phyloP scores from a whole-genome alignment of 2,113 vertebrate genomes.

The Progne subis region DNA sequence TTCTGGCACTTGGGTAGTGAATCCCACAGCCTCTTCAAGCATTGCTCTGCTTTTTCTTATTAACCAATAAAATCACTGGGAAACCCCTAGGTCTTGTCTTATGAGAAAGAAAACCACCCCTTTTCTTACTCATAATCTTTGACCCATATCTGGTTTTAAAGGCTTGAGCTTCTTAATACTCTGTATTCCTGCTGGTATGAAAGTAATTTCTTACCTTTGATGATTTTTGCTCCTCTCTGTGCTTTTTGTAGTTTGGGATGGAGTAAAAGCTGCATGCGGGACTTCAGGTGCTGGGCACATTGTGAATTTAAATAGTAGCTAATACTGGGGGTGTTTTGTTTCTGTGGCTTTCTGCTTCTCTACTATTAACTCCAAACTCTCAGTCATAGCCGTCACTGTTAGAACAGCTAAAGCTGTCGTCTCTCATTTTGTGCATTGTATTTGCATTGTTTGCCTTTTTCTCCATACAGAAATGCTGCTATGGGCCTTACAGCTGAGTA shows the following conservation, averaged over 20 bases:
- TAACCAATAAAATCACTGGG: not conserved
- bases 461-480: not conserved
- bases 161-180: not conserved
- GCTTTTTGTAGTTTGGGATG: not conserved
- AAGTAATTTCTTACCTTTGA: not conserved
- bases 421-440: not conserved
- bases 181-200: not conserved
- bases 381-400: not conserved
- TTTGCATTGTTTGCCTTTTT: not conserved
- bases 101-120: not conserved
- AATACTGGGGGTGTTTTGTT: not conserved
- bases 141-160: not conserved
- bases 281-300: not conserved
- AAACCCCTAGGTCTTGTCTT: not conserved
- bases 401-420: not conserved
- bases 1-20: not conserved
- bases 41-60: not conserved
- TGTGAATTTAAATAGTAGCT: not conserved
- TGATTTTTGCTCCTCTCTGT: not conserved
- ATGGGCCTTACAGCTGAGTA: not conserved
- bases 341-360: not conserved
- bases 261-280: not conserved
- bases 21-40: not conserved
- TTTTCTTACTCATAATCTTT: not conserved
- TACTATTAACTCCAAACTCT: not conserved